Percentiles rank a stretch among this genome's conserved stretches.
phyloP scores from a whole-genome alignment of 2,797 vertebrate genomes.

The Helicolenus hilgendorfi region DNA sequence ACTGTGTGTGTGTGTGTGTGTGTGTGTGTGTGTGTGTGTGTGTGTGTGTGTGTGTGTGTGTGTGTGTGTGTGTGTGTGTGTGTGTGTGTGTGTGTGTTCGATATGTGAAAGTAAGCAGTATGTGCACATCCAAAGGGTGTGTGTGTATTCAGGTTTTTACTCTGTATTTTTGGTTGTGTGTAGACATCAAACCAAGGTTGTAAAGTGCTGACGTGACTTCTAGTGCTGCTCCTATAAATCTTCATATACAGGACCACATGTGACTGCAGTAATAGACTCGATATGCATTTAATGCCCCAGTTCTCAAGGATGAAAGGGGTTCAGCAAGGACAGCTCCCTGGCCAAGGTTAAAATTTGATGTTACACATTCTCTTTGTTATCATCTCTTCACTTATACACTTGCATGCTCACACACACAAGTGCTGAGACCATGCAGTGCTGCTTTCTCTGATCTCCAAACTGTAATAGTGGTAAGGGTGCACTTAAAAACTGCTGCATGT shows the following conservation, averaged over 20 bases:
- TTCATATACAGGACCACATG: constrained; percentile 27
- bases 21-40: not conserved
- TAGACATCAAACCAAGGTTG: constrained; percentile 32
- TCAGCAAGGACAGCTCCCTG: constrained; percentile 13
- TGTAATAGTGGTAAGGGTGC: constrained; percentile 41
- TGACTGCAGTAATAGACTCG: constrained; percentile 6
- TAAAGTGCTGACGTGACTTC: constrained; percentile 42
- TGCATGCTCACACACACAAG: not conserved
- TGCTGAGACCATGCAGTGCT: not conserved
- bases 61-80: not conserved
- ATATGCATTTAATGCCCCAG: constrained; percentile 14
- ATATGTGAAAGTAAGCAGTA: not conserved
- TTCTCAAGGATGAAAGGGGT: constrained; percentile 22
- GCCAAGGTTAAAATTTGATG: constrained; percentile 35
- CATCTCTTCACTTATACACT: not conserved
- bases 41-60: not conserved
- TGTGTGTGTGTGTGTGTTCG: not conserved
- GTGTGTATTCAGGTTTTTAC: not conserved
- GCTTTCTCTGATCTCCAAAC: constrained; percentile 55
- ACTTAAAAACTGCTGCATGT: constrained; percentile 58
- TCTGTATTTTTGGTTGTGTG: not conserved
- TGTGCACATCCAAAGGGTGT: not conserved
- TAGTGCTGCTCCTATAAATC: constrained; percentile 51
- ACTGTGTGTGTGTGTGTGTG: not conserved
- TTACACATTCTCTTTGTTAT: constrained; percentile 38